Evolutionary conservation across 2,113 vertebrate species (phyloP), one percentile per base, ranked within the genome.

Genomic region (Chloroceryle aenea): DNA sequence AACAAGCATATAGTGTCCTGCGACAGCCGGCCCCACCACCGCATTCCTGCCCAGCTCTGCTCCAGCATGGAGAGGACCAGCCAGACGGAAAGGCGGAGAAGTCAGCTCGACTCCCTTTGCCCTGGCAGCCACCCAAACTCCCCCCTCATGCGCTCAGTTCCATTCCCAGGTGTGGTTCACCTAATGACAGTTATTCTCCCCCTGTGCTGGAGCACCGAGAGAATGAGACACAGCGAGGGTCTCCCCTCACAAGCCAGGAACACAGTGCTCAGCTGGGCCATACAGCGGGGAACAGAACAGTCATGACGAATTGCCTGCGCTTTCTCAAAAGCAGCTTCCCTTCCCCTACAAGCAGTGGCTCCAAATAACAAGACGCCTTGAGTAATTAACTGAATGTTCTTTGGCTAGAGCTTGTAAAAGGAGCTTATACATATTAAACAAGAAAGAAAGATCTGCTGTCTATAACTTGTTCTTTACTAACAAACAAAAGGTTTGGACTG

Each of bases 341-440:
- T 94, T 73, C 88, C 73, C 76, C 56, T 63, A 29, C 89, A 95
- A 76, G 74, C 79, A 86, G 75, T 14, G n/a, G 59, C 67, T 90
- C 47, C 87, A 87, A 91, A 61, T 76, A 89, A 74, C 74, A 66
- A 74, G 93, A 89, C 75, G 81, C 77, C 67, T 36, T 85, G 81
- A 83, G 72, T 96, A 94, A 97, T 95, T 88, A 94, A 68, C 56
- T 73, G 93, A 95, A 87, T 59, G 88, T 88, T 92, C 94, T 94
- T 96, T 89, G 91, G 59, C 69, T 26, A 62, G 74, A 59, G 67
- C 77, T 86, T 87, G 63, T 83, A 95, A 87, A 85, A 89, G 93
- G 81, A 95, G 40, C 85, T 91, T 82, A 74, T 67, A 75, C 87
- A 73, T 90, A 73, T 92, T 92, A 91, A 92, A 87, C 23, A 78